Conservation (phyloP, 2,888 invertebrate species). For the Lasioglossum zephyrum region DNA sequence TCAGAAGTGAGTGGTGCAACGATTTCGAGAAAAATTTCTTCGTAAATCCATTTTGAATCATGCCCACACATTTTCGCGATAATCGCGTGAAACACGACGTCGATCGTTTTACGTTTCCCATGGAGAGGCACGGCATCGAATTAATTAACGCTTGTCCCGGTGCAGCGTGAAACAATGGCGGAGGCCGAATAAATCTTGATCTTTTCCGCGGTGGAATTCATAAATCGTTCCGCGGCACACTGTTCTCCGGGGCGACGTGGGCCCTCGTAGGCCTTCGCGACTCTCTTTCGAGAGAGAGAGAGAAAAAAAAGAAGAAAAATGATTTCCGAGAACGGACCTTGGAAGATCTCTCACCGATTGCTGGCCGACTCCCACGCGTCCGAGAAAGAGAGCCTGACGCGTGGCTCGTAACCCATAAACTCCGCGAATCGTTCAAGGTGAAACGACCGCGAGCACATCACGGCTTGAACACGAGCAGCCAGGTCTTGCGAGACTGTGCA, state of each 20-base stretch:
- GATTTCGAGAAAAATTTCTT: no score
- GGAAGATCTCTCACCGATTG: slow-evolving; percentile 68
- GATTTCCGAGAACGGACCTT: slow-evolving; percentile 60
- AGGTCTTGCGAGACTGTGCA: slow-evolving; percentile 58
- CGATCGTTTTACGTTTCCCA: slow-evolving; percentile 47
- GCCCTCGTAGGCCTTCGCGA: slow-evolving; percentile 16
- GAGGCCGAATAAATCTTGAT: slow-evolving; percentile 45
- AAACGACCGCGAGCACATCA: slow-evolving; percentile 59
- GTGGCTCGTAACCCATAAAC: slow-evolving; percentile 68
- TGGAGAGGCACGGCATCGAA: slow-evolving; percentile 40
- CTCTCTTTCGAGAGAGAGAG: slow-evolving; percentile 17
- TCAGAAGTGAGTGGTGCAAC: no score
- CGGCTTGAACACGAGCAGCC: slow-evolving; percentile 39
- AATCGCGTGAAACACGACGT: not conserved
- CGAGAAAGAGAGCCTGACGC: slow-evolving; percentile 50
- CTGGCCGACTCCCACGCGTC: slow-evolving; percentile 66
- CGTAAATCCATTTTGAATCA: no score
- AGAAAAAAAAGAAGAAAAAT: slow-evolving; percentile 37
- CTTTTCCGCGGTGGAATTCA: slow-evolving; percentile 43
- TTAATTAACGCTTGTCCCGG: slow-evolving; percentile 51
- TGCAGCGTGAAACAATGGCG: slow-evolving; percentile 41
- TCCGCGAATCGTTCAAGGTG: slow-evolving; percentile 72
- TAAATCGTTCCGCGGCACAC: slow-evolving; percentile 35
- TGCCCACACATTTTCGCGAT: no score
- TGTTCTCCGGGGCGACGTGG: not conserved